Evolutionary conservation across 1,140 invertebrate genomes (phyloP).

Genomic region (Apis florea): DNA sequence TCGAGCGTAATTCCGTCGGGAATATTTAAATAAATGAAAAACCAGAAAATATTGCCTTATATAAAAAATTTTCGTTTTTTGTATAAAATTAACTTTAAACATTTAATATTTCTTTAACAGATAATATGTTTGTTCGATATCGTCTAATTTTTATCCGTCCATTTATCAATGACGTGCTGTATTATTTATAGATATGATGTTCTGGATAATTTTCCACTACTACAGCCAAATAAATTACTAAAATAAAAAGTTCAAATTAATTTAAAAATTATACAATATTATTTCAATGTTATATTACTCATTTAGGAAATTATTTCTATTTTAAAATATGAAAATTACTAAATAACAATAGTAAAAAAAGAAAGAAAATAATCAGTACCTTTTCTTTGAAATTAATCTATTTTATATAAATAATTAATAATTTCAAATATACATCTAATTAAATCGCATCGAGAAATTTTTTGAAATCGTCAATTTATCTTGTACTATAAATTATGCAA

Average conservation of each 20-base stretch:
- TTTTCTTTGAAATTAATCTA: neutral
- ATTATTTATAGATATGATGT: constrained; percentile 26
- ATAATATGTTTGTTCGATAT: neutral
- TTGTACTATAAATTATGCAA: constrained; percentile 22
- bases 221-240: neutral
- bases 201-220: neutral
- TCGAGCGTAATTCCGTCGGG: constrained; percentile 29
- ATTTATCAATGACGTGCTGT: neutral
- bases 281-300: neutral
- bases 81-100: neutral
- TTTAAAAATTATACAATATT: too few species aligned
- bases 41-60: neutral
- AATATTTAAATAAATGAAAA: constrained; percentile 26
- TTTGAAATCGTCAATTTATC: neutral
- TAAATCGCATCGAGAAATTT: neutral
- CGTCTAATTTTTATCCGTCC: neutral
- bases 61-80: neutral
- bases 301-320: neutral
- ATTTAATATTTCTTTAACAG: neutral
- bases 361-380: neutral
- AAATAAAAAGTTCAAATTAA: neutral
- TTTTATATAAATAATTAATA: too few species aligned
- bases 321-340: too few species aligned
- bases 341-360: too few species aligned
- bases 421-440: neutral